phyloP scores from a whole-genome alignment of 2,888 invertebrate genomes.

The Ypsolopha scabrella region DNA sequence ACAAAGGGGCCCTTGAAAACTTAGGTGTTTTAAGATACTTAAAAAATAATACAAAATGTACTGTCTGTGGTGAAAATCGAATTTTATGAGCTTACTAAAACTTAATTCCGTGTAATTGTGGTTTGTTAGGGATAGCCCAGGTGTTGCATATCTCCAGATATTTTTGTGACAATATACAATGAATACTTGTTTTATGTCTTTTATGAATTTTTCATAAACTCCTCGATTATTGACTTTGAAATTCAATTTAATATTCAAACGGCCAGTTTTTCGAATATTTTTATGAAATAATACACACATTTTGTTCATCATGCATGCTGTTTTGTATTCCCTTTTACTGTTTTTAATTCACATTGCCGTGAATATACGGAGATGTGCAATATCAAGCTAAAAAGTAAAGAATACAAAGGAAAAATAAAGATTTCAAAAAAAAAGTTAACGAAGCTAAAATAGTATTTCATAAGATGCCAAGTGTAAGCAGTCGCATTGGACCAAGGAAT shows the following conservation, averaged over 20 bases:
- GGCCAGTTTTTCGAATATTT: too few relatives aligned
- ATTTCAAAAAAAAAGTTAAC: slow-evolving; percentile 21
- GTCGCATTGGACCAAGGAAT: slow-evolving; percentile 64
- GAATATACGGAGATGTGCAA: slow-evolving; percentile 28
- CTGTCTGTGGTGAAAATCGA: slow-evolving; percentile 67
- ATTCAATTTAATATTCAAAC: too few relatives aligned
- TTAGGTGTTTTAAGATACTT: slow-evolving; percentile 53
- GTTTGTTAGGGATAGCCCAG: slow-evolving; percentile 32
- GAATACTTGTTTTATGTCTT: too few relatives aligned
- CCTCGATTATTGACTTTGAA: too few relatives aligned
- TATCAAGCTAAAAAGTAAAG: slow-evolving; percentile 24
- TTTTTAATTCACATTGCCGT: background rate
- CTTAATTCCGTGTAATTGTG: slow-evolving; percentile 44
- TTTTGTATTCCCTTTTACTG: too few relatives aligned
- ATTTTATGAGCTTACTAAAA: slow-evolving; percentile 68
- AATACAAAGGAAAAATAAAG: slow-evolving; percentile 17
- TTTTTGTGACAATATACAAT: too few relatives aligned
- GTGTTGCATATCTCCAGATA: slow-evolving; percentile 37
- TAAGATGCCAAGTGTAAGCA: slow-evolving; percentile 60
- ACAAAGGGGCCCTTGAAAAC: slow-evolving; percentile 13
- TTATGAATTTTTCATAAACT: too few relatives aligned
- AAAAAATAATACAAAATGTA: slow-evolving; percentile 45
- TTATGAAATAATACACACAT: too few relatives aligned
- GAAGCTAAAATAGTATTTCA: slow-evolving; percentile 39
- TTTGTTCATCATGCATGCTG: too few relatives aligned